phyloP scores from a whole-genome alignment of 2,888 invertebrate genomes.

The Linnaemya tessellans region DNA sequence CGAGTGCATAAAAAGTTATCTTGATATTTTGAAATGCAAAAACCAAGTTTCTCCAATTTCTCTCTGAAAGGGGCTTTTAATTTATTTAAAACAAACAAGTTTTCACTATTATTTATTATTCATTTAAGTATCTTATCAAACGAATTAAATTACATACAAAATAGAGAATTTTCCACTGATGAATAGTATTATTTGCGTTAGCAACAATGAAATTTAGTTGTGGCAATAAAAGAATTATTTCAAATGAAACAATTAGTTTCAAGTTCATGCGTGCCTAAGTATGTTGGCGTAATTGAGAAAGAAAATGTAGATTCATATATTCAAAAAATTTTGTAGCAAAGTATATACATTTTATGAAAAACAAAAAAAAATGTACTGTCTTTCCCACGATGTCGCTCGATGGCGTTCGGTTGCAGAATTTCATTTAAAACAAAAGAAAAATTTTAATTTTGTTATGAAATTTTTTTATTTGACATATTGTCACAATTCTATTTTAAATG shows the following conservation, averaged over 20 bases:
- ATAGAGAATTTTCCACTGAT: conserved; percentile 22
- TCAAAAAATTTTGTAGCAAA: no score
- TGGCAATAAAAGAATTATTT: conserved; percentile 7
- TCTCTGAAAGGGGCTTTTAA: neutral
- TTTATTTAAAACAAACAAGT: neutral
- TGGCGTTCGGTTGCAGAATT: no score
- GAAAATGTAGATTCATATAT: neutral
- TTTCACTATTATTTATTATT: neutral
- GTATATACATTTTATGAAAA: no score
- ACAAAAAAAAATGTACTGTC: no score
- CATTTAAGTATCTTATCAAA: conserved; percentile 10
- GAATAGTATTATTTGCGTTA: conserved; percentile 1
- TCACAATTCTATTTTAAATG: no score
- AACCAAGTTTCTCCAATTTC: no score
- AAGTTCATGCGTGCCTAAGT: conserved; percentile 21
- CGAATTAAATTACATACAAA: conserved; percentile 7
- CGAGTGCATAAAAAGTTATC: no score
- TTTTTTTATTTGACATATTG: no score
- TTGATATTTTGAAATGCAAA: no score
- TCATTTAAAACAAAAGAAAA: no score
- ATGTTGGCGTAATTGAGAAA: neutral
- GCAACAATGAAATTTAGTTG: conserved; percentile 8
- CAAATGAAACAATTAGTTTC: conserved; percentile 10
- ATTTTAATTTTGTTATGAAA: no score
- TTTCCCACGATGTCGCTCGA: no score